phyloP scores from a whole-genome alignment of 1,140 invertebrate genomes.

The Latrodectus geometricus region DNA sequence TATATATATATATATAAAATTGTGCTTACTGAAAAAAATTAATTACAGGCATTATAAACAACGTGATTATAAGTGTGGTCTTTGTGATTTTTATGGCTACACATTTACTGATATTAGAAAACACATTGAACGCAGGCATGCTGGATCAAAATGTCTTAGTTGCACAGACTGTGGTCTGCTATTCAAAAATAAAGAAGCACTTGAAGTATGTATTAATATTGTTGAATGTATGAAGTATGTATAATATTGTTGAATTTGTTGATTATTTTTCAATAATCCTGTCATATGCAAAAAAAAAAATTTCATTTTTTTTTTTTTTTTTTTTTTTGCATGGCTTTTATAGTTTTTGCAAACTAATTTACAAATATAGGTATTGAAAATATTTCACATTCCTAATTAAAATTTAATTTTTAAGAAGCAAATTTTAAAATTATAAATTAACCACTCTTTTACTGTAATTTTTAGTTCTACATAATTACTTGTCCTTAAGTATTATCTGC shows the following conservation, averaged over 20 bases:
- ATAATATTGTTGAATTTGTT: too few species aligned
- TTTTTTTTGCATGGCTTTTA: too few species aligned
- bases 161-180: conserved; percentile 68
- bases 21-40: not conserved
- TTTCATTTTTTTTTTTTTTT: too few species aligned
- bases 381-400: not conserved
- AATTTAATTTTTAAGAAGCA: too few species aligned
- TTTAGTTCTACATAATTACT: too few species aligned
- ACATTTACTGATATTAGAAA: conserved; percentile 71
- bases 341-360: not conserved
- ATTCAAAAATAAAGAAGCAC: conserved; percentile 66
- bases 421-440: too few species aligned
- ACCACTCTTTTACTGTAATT: too few species aligned
- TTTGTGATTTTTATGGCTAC: conserved; percentile 71
- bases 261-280: not conserved
- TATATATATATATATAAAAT: too few species aligned
- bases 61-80: conserved; percentile 68
- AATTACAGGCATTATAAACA: conserved; percentile 65
- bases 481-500: too few species aligned
- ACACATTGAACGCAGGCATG: conserved; percentile 71
- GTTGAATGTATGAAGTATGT: too few species aligned
- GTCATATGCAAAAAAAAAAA: not conserved
- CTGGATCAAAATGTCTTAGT: conserved; percentile 66
- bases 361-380: not conserved
- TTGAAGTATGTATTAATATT: conserved; percentile 65